Evolutionary conservation across 1,140 invertebrate genomes (phyloP).

Genomic region (Vanessa atalanta): DNA sequence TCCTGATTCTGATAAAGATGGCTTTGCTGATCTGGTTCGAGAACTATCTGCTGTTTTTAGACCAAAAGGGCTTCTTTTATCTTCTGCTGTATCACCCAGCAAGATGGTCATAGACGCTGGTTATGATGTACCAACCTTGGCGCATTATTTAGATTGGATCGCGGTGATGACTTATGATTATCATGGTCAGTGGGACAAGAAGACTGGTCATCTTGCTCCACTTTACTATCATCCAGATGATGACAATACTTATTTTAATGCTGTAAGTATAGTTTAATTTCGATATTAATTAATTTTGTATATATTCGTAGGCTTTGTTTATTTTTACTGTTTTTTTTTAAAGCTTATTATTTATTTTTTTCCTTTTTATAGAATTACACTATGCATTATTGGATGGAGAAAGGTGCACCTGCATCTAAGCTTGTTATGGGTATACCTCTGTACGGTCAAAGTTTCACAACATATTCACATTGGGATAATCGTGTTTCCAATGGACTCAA

Average conservation of each 20-base stretch:
- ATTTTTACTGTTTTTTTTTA: neutral
- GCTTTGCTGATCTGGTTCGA: conserved; percentile 86
- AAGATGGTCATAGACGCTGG: conserved; percentile 93
- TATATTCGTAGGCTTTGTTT: neutral
- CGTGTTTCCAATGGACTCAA: conserved; percentile 82
- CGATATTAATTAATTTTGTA: neutral
- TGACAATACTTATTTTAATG: conserved; percentile 86
- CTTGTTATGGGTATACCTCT: conserved; percentile 94
- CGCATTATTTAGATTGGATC: conserved; percentile 90
- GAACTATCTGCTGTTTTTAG: conserved; percentile 89
- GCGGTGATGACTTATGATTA: conserved; percentile 95
- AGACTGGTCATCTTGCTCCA: conserved; percentile 93
- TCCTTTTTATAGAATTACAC: conserved; percentile 19
- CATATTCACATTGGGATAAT: conserved; percentile 53
- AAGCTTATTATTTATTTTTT: conserved; percentile 1
- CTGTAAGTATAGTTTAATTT: conserved; percentile 73
- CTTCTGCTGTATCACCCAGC: conserved; percentile 92
- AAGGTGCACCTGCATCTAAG: conserved; percentile 89
- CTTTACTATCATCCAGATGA: conserved; percentile 90
- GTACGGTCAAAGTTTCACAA: conserved; percentile 93
- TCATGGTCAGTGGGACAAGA: conserved; percentile 95
- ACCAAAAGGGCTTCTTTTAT: conserved; percentile 87
- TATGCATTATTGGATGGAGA: conserved; percentile 93
- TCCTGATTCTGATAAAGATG: conserved; percentile 89
- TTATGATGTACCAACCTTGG: conserved; percentile 89